These are phyloP conservation scores for Athripsodes cinereus DNA, from an alignment of 2,888 invertebrate species.

Conservation along the genomic window DNA sequence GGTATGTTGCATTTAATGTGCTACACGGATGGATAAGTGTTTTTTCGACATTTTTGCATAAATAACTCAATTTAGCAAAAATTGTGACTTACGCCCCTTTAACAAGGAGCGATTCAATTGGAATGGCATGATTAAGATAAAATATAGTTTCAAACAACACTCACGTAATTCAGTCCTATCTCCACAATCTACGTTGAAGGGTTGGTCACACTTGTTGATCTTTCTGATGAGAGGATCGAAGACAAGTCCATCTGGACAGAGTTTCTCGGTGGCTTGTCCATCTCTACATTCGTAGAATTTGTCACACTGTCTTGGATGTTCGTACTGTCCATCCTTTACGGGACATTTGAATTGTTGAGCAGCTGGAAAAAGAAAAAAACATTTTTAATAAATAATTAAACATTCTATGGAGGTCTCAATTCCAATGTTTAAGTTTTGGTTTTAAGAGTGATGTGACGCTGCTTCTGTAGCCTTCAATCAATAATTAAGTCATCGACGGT, in stretches of 20 bases:
- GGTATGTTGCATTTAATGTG: too few species aligned
- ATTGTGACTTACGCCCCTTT: too few species aligned
- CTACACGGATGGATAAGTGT: too few species aligned
- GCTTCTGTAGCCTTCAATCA: too few species aligned
- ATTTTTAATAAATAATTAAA: not conserved
- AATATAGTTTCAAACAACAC: too few species aligned
- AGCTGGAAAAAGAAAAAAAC: constrained; percentile 18
- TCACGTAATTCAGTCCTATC: constrained; percentile 84
- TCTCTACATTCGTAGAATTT: constrained; percentile 77
- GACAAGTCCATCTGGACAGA: constrained; percentile 84
- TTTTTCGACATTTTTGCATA: too few species aligned
- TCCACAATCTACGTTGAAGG: constrained; percentile 87
- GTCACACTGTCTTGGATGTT: constrained; percentile 77
- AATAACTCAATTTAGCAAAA: too few species aligned
- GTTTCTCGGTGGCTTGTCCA: constrained; percentile 63
- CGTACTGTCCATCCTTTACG: constrained; percentile 73
- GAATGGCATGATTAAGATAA: not conserved
- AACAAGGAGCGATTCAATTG: too few species aligned
- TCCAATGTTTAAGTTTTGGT: not conserved
- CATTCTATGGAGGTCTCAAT: not conserved
- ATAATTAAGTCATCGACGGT: too few species aligned
- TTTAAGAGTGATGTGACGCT: not conserved
- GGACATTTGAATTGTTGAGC: constrained; percentile 66
- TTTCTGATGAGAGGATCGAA: constrained; percentile 81
- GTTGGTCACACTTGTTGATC: constrained; percentile 87